Evolutionary conservation across 1,140 invertebrate genomes (phyloP).

Genomic region (Leptinotarsa texana): DNA sequence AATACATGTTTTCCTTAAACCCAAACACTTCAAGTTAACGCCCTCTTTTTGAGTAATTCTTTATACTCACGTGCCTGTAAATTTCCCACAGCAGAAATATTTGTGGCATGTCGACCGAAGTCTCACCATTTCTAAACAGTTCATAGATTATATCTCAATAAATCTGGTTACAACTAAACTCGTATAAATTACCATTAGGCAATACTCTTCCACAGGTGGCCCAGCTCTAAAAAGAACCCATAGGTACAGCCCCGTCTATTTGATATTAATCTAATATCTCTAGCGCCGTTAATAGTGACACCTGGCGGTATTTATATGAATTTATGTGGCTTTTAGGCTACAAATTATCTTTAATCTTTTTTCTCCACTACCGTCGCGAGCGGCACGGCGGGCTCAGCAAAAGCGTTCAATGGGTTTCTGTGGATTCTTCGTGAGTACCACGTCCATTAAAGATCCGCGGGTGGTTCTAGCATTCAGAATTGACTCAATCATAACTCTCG

Average conservation of each 20-base stretch:
- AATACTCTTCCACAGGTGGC: conserved; percentile 10
- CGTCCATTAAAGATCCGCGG: conserved; percentile 9
- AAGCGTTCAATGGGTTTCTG: conserved; percentile 7
- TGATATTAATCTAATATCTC: conserved; percentile 29
- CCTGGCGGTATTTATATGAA: conserved; percentile 27
- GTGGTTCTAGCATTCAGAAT: background rate
- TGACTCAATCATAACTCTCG: background rate
- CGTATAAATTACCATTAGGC: conserved; percentile 9
- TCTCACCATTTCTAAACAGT: too few species aligned
- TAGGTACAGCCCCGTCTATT: background rate
- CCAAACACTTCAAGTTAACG: too few species aligned
- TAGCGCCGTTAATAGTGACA: conserved; percentile 28
- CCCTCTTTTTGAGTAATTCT: too few species aligned
- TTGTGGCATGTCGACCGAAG: too few species aligned
- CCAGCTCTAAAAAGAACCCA: background rate
- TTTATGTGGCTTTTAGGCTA: conserved; percentile 22
- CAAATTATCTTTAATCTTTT: conserved; percentile 22
- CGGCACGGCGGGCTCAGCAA: background rate
- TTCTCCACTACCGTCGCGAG: conserved; percentile 14
- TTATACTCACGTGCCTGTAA: too few species aligned
- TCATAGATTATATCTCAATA: background rate
- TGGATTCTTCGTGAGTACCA: conserved; percentile 4
- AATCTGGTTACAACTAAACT: background rate
- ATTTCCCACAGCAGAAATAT: too few species aligned
- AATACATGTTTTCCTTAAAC: too few species aligned